Evolutionary conservation across 2,113 vertebrate species (phyloP).

Genomic region (Oriolus oriolus): DNA sequence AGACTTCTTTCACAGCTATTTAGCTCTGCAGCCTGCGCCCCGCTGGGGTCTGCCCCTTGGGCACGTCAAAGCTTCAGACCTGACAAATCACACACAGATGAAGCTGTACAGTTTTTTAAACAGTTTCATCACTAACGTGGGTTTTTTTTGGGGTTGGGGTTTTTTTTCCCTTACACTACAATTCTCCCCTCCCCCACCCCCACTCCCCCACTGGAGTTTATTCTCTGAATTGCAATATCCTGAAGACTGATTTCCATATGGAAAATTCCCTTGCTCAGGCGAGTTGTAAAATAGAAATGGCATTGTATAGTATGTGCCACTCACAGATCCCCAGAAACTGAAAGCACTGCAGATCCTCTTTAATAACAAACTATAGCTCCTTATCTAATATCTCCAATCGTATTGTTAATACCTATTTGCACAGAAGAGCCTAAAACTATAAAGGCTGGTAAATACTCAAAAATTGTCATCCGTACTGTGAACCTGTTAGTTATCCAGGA

Average conservation of each 20-base stretch:
- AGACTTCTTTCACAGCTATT: slow-evolving; percentile 85
- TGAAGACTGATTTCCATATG: slow-evolving; percentile 60
- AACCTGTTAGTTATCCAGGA: background rate
- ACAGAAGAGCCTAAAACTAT: slow-evolving; percentile 50
- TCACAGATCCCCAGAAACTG: slow-evolving; percentile 40
- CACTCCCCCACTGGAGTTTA: slow-evolving; percentile 1
- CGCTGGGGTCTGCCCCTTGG: slow-evolving; percentile 83
- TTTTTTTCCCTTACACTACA: slow-evolving; percentile 14
- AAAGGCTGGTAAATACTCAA: slow-evolving; percentile 33
- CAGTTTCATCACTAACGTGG: slow-evolving; percentile 75
- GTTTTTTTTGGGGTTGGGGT: background rate
- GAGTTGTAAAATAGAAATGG: slow-evolving; percentile 37
- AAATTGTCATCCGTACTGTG: background rate
- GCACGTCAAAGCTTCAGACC: slow-evolving; percentile 84
- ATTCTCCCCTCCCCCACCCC: background rate
- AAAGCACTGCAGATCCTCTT: slow-evolving; percentile 60
- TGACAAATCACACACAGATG: slow-evolving; percentile 86
- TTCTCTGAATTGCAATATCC: slow-evolving; percentile 62
- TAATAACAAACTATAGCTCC: slow-evolving; percentile 67
- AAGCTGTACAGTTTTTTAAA: slow-evolving; percentile 83
- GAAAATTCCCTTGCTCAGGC: slow-evolving; percentile 48
- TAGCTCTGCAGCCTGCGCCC: slow-evolving; percentile 84
- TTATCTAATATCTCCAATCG: slow-evolving; percentile 74
- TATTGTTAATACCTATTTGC: slow-evolving; percentile 62
- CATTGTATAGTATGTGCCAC: slow-evolving; percentile 32